Evolutionary conservation across 2,888 invertebrate species (phyloP).

Genomic region (Amblyjoppa fuscipennis): DNA sequence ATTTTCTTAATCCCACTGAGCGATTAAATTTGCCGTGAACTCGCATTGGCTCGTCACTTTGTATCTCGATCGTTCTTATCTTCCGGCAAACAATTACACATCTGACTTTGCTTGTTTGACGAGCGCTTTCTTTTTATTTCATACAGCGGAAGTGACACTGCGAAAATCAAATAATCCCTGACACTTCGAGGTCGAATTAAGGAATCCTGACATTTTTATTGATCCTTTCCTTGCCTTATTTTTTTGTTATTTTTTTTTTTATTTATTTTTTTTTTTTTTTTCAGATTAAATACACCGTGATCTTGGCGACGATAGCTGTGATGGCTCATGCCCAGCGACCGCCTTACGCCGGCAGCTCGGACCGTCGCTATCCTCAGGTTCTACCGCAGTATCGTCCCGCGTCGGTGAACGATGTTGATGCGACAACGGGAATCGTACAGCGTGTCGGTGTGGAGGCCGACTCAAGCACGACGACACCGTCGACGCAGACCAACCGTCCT

Average conservation of each 20-base stretch:
- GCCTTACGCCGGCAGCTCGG: conserved; percentile 88
- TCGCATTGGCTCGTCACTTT: neutral
- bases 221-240: too few relatives aligned
- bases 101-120: neutral
- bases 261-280: conserved; percentile 18
- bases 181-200: neutral
- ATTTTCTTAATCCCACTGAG: neutral
- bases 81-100: neutral
- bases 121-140: neutral
- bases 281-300: conserved; percentile 74
- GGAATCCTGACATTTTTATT: neutral
- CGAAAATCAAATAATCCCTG: neutral
- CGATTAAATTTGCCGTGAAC: neutral
- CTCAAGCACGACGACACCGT: conserved; percentile 50
- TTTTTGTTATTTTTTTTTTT: neutral
- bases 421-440: conserved; percentile 82
- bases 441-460: conserved; percentile 86
- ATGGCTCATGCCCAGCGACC: conserved; percentile 88
- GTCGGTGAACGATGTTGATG: conserved; percentile 78
- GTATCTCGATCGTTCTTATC: neutral
- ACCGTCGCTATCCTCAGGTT: conserved; percentile 87
- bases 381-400: conserved; percentile 73
- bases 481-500: conserved; percentile 86
- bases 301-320: conserved; percentile 78
- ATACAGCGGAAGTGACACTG: neutral